These are phyloP conservation scores for Arctia plantaginis DNA, from an alignment of 2,888 invertebrate genomes.

Conservation along the genomic window DNA sequence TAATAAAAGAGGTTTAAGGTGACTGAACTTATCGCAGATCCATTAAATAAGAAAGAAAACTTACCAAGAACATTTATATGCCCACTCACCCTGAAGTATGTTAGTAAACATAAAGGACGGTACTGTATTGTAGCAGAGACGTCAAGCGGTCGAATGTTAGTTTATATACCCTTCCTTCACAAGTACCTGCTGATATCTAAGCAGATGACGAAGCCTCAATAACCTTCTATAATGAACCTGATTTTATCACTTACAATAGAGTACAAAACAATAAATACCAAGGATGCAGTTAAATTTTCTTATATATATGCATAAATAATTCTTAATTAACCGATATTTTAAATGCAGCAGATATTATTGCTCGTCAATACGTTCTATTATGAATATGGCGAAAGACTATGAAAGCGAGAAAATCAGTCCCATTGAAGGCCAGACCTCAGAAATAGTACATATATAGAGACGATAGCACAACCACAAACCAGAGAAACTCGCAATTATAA, in stretches of 20 bases:
- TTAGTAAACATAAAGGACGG: slow-evolving; percentile 63
- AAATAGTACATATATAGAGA: slow-evolving; percentile 58
- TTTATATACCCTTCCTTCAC: slow-evolving; percentile 76
- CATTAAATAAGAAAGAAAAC: slow-evolving; percentile 24
- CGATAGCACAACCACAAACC: slow-evolving; percentile 83
- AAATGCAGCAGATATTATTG: background rate
- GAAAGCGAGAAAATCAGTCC: slow-evolving; percentile 42
- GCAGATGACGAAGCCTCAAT: slow-evolving; percentile 42
- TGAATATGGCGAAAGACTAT: slow-evolving; percentile 12
- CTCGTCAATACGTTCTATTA: slow-evolving; percentile 4
- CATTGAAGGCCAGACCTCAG: slow-evolving; percentile 45
- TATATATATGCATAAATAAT: slow-evolving; percentile 33
- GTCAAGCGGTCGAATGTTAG: slow-evolving; percentile 60
- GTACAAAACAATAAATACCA: slow-evolving; percentile 26
- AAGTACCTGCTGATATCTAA: slow-evolving; percentile 52
- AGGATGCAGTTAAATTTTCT: slow-evolving; percentile 25
- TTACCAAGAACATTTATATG: slow-evolving; percentile 34
- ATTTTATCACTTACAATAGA: slow-evolving; percentile 32
- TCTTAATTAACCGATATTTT: slow-evolving; percentile 28
- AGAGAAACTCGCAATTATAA: slow-evolving; percentile 80
- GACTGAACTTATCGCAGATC: background rate
- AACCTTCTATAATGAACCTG: slow-evolving; percentile 39
- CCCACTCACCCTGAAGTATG: slow-evolving; percentile 61
- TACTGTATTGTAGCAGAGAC: slow-evolving; percentile 55
- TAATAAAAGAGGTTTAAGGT: slow-evolving; percentile 10